These are phyloP conservation scores for Euplagia quadripunctaria DNA, from an alignment of 2,888 invertebrate species.

Conservation along the genomic window DNA sequence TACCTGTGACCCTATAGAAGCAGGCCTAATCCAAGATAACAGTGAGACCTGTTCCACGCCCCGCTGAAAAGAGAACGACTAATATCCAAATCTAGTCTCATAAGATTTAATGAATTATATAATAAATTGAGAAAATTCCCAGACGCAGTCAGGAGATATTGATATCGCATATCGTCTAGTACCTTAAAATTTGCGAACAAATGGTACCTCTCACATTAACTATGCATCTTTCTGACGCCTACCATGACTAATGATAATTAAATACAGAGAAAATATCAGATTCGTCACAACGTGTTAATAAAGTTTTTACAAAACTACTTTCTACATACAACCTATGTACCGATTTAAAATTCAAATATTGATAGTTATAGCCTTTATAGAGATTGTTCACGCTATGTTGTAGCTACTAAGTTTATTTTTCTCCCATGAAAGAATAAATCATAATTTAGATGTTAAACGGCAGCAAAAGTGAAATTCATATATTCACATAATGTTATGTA, in stretches of 20 bases:
- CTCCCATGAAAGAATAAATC: neutral
- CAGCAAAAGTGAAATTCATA: too few species aligned
- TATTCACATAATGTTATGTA: too few species aligned
- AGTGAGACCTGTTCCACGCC: too few species aligned
- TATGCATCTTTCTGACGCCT: slow-evolving; percentile 2
- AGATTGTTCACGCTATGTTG: neutral
- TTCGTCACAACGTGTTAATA: neutral
- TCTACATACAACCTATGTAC: neutral
- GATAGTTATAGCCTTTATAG: neutral
- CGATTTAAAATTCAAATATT: slow-evolving; percentile 3
- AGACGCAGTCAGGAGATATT: neutral
- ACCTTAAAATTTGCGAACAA: neutral
- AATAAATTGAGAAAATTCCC: neutral
- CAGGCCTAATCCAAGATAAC: too few species aligned
- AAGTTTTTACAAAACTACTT: neutral
- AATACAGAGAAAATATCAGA: neutral
- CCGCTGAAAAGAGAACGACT: too few species aligned
- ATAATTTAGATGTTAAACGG: neutral
- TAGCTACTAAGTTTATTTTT: neutral
- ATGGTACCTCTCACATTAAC: neutral
- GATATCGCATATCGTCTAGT: neutral
- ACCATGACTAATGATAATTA: neutral
- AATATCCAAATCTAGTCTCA: too few species aligned
- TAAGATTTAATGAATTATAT: too few species aligned
- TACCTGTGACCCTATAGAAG: too few species aligned